Conservation (phyloP, 2,797 vertebrate species). For the Masticophis lateralis region DNA sequence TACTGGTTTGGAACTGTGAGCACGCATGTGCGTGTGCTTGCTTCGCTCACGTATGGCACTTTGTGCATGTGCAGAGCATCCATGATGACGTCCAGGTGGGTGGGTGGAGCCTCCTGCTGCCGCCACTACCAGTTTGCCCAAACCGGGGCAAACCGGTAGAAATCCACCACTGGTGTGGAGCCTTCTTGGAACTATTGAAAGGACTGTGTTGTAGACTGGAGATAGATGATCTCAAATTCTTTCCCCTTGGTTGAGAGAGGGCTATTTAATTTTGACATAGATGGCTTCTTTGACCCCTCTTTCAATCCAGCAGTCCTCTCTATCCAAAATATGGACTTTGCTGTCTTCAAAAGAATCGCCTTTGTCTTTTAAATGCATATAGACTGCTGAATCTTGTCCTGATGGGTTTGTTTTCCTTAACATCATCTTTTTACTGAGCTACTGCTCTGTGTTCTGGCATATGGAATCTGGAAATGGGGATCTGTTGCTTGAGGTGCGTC, state of each 20-base stretch:
- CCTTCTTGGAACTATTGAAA: background rate
- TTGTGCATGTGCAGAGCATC: too few relatives aligned
- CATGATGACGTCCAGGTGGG: too few relatives aligned
- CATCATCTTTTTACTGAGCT: background rate
- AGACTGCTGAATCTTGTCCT: background rate
- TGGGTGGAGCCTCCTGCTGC: too few relatives aligned
- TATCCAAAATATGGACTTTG: background rate
- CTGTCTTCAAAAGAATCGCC: background rate
- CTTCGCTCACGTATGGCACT: too few relatives aligned
- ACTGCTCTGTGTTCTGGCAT: background rate
- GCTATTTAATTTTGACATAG: too few relatives aligned
- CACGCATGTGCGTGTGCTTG: accelerated
- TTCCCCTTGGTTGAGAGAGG: too few relatives aligned
- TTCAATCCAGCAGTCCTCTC: background rate
- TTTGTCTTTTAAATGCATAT: background rate
- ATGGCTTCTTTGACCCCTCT: background rate
- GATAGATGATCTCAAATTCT: too few relatives aligned
- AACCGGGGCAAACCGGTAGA: too few relatives aligned
- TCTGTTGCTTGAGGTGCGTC: background rate
- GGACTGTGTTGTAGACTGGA: background rate
- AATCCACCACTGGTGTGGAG: background rate
- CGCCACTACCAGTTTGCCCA: too few relatives aligned
- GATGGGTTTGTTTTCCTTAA: background rate
- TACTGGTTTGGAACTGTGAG: too few relatives aligned
- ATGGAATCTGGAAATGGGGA: background rate